These are phyloP conservation scores for Drosophila nigromelanica DNA, from an alignment of 1,140 invertebrate genomes.

Conservation along the genomic window DNA sequence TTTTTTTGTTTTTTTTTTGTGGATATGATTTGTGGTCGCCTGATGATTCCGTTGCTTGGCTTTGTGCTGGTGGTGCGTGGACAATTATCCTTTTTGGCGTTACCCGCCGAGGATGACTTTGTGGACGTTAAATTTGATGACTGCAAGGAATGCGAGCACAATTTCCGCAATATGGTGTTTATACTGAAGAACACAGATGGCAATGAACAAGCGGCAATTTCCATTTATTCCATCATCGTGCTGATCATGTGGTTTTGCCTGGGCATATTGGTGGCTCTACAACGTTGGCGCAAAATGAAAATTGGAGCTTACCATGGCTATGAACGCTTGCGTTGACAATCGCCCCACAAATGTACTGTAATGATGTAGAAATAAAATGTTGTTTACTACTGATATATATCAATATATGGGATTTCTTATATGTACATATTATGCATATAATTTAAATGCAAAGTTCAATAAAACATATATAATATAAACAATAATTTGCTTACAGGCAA, in stretches of 20 bases:
- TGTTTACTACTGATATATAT: too few relatives aligned
- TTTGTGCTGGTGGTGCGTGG: slow-evolving; percentile 2
- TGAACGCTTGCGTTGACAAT: not conserved
- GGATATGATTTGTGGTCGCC: slow-evolving; percentile 4
- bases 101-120: slow-evolving; percentile 47
- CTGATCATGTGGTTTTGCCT: slow-evolving; percentile 54
- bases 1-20: not conserved
- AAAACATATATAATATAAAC: too few relatives aligned
- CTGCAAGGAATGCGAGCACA: slow-evolving; percentile 47
- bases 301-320: not conserved
- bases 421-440: too few relatives aligned
- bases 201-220: slow-evolving; percentile 4
- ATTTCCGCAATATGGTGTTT: slow-evolving; percentile 58
- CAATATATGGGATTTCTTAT: too few relatives aligned
- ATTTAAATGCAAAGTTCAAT: too few relatives aligned
- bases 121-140: slow-evolving; percentile 43
- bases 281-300: slow-evolving; percentile 37
- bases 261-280: slow-evolving; percentile 26
- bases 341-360: not conserved
- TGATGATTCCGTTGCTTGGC: slow-evolving; percentile 29
- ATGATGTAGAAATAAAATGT: too few relatives aligned
- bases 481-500: too few relatives aligned
- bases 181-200: slow-evolving; percentile 20
- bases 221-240: slow-evolving; percentile 44
- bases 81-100: slow-evolving; percentile 12